Conservation (phyloP, 2,797 vertebrate genomes). For the Rousettus madagascariensis region DNA sequence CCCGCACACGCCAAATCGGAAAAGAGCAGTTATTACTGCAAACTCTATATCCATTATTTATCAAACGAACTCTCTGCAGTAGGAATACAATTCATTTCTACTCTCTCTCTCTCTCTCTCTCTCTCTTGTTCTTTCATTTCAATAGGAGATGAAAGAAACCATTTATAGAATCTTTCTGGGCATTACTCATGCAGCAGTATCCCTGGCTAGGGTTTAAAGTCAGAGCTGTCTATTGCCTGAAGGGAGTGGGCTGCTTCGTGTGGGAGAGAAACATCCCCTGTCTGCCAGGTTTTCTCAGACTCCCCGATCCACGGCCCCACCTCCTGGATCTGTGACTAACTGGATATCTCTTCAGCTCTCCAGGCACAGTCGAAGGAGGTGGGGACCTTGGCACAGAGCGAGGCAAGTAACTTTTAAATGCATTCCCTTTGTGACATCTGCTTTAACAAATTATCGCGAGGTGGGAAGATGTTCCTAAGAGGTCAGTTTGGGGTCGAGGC, state of each 20-base stretch:
- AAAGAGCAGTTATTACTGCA: conserved; percentile 81
- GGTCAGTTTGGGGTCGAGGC: not conserved
- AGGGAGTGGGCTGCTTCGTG: not conserved
- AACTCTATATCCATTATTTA: conserved; percentile 87
- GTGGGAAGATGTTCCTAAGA: not conserved
- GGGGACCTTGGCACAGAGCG: not conserved
- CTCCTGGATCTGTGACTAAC: not conserved
- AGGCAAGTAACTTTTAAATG: not conserved
- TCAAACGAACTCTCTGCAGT: conserved; percentile 85
- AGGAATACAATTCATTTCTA: conserved; percentile 79
- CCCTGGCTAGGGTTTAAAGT: conserved; percentile 35
- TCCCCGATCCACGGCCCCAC: not conserved
- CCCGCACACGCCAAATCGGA: conserved; percentile 53
- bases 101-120: not conserved
- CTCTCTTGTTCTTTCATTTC: conserved; percentile 68
- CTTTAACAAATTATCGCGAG: not conserved
- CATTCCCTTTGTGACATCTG: not conserved
- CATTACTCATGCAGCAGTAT: conserved; percentile 35
- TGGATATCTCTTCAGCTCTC: not conserved
- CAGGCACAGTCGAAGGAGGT: not conserved
- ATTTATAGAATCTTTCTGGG: conserved; percentile 69
- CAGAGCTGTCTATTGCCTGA: conserved; percentile 42
- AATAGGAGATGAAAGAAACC: conserved; percentile 72
- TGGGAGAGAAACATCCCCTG: not conserved
- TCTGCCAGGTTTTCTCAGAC: not conserved